Evolutionary conservation across 2,888 invertebrate species (phyloP).

Genomic region (Ptilodon capucinus): DNA sequence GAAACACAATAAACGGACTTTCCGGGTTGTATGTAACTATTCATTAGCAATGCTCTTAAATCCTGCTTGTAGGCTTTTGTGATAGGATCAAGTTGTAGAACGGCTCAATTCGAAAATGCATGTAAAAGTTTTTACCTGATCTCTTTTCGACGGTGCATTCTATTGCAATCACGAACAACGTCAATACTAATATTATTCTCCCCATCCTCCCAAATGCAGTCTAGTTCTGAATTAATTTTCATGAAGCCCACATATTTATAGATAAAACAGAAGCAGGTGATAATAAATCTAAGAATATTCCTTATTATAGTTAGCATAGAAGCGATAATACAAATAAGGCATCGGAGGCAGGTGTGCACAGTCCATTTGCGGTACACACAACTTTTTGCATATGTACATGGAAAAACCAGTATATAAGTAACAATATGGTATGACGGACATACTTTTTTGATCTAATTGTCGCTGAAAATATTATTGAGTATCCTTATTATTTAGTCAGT

Average conservation of each 20-base stretch:
- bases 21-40: too few species aligned
- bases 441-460: too few species aligned
- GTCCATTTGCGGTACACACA: constrained; percentile 33
- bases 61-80: too few species aligned
- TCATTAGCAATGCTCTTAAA: too few species aligned
- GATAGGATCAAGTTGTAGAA: too few species aligned
- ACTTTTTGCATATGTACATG: constrained; percentile 20
- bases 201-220: constrained; percentile 37
- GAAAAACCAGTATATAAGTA: constrained; percentile 13
- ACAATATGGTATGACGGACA: too few species aligned
- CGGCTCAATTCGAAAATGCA: too few species aligned
- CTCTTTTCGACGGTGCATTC: constrained; percentile 39
- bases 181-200: constrained; percentile 28
- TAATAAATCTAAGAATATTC: constrained; percentile 51
- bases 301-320: constrained; percentile 34
- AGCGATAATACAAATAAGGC: constrained; percentile 48
- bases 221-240: constrained; percentile 37
- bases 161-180: constrained; percentile 33
- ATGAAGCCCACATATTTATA: constrained; percentile 49
- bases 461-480: too few species aligned
- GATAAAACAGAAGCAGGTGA: constrained; percentile 28
- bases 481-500: too few species aligned
- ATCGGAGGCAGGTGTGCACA: constrained; percentile 49
- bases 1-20: neutral
- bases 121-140: constrained; percentile 21